Conservation (phyloP, 2,113 vertebrate genomes). For the Trinectes maculatus region DNA sequence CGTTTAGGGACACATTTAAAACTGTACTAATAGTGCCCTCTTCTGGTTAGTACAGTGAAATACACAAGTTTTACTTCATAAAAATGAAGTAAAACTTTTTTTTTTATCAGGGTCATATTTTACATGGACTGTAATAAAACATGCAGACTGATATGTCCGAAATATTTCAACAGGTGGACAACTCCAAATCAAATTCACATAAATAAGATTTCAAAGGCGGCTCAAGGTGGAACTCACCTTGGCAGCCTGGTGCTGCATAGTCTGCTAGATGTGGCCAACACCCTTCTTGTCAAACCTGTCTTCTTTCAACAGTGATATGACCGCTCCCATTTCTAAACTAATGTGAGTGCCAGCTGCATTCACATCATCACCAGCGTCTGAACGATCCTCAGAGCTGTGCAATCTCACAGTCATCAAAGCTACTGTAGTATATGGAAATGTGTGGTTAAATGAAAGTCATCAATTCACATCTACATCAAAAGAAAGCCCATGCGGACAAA, state of each 20-base stretch:
- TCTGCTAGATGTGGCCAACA: neutral
- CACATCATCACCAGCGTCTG: neutral
- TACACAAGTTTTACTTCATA: neutral
- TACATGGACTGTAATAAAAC: too few relatives aligned
- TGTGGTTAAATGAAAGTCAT: too few relatives aligned
- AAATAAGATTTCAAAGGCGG: neutral
- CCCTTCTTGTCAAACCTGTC: conserved; percentile 22
- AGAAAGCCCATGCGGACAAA: too few relatives aligned
- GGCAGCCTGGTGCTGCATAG: too few relatives aligned
- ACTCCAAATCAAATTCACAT: neutral
- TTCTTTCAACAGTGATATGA: neutral
- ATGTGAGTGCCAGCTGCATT: neutral
- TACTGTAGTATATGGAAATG: neutral
- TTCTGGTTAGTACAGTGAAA: conserved; percentile 13
- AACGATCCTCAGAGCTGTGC: neutral
- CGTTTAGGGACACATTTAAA: neutral
- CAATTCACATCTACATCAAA: too few relatives aligned
- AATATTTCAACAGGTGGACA: neutral
- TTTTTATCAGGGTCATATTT: neutral
- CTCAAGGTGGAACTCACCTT: neutral
- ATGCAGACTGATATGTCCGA: neutral
- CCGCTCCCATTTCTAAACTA: neutral
- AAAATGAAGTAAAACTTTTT: too few relatives aligned
- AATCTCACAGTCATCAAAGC: neutral
- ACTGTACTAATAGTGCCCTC: conserved; percentile 36